Evolutionary conservation across 92 coral and sea anemone genomes (phyloP), one percentile per base, ranked within the genome.

Genomic region (Paramuricea clavata): DNA sequence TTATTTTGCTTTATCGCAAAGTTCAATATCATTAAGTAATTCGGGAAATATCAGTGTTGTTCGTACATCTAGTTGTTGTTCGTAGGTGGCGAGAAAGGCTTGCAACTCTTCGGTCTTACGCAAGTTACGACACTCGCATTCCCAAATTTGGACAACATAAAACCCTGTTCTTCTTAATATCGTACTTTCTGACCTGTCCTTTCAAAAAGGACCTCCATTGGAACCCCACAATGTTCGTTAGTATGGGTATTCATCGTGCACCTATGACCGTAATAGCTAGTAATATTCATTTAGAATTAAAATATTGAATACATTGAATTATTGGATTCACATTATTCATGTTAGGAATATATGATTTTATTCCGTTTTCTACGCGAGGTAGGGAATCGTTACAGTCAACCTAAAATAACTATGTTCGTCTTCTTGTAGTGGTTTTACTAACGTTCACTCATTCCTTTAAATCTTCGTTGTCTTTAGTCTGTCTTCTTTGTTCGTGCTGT

Each of bases 41-140:
- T 65, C 72, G 7, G 35, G 34, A 5, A 28, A 12, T 27, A 34
- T 65, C 8, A 65, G 13, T 28, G 34, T 21, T 8, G 72, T 65
- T 33, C 41, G 12, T 17, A 27, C 35, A 25, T 65, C 41, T 33
- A 33, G 0, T 21, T 23, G 23, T 33, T 65, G 72, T 2, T 22
- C 25, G 72, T 65, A 65, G 16, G 72, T 65, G 13, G 61, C 61
- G n/a, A 52, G 23, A 5, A 52, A 52, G n/a, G 61, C 61, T 52
- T 27, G 35, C 72, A 65, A 12, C 23, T 65, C 72, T 21, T 65
- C 72, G 33, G 72, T 74, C 54, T 34, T 76, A 57, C 73, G 80
- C 86, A 89, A 61, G 36, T 26, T 16, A 7, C 62, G 34, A 85
- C 85, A 89, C 23, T 86, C 57, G 28, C 93, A 90, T 23, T 61